Percentiles rank a stretch among this genome's conserved stretches.
phyloP scores from a whole-genome alignment of 2,113 vertebrate genomes.

The Thamnophis sirtalis region DNA sequence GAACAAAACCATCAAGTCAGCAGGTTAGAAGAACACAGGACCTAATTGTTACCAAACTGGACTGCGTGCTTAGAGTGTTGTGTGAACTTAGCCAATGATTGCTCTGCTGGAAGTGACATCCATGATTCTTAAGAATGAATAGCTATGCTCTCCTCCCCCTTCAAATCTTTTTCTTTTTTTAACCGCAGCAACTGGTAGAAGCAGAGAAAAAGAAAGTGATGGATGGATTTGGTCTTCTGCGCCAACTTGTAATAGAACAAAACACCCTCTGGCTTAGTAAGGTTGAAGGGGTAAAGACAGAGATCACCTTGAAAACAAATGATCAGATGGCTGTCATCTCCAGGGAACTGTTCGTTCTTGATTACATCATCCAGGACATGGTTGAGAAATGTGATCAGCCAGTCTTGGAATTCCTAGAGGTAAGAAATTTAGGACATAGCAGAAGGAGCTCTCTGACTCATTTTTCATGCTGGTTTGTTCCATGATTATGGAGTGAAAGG shows the following conservation, averaged over 20 bases:
- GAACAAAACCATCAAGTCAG: not conserved
- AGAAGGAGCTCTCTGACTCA: fast-evolving
- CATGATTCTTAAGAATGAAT: not conserved
- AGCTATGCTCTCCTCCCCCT: not conserved
- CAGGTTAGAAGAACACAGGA: not conserved
- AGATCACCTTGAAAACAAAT: not conserved
- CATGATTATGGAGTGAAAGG: not conserved
- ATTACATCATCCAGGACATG: not conserved
- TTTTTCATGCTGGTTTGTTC: not conserved
- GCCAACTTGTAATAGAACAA: not conserved
- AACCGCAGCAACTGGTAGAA: not conserved
- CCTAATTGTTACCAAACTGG: not conserved
- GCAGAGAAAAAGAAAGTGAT: not conserved
- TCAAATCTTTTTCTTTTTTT: not conserved
- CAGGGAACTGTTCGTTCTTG: not conserved
- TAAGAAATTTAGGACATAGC: not conserved
- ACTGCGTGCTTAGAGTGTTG: not conserved
- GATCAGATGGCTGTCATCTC: not conserved
- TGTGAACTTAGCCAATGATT: not conserved
- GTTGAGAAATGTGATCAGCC: not conserved
- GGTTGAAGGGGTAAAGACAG: not conserved
- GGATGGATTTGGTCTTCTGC: not conserved
- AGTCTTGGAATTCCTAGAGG: not conserved
- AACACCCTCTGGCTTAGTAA: not conserved
- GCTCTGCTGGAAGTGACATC: not conserved